Base-by-base conservation (phyloP, 2,797 vertebrate genomes). In the Parauchenoglanis ngamensis region DNA sequence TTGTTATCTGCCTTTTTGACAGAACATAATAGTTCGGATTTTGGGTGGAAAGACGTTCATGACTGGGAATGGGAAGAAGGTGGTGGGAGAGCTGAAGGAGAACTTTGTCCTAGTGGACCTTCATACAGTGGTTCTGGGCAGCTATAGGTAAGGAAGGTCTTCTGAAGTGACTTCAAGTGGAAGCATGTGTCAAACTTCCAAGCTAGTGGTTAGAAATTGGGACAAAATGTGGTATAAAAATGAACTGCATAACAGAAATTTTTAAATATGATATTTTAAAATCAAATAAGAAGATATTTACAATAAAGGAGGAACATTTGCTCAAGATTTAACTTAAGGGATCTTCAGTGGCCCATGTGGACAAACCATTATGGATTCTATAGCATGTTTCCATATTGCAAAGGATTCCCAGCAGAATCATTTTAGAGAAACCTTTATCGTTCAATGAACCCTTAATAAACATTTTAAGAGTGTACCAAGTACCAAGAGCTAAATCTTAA, bases 61-160 rank as follows among this genome's bases (percentile, higher is more conserved):
- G 86, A 96, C 96, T 1, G 94, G 94, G 65, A 88, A 92, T 40
- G 93, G 95, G n/a, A 94, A 91, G 90, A 96, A 93, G 92, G 95
- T 97, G 87, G 94, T 92, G 0, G 97, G 97, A 59, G 93, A 93
- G 4, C 78, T 98, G 91, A 96, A 96, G 89, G 95, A 96, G 86
- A 97, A 96, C 85, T 98, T 98, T 85, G 87, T 97, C 44, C 88
- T 98, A 88, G 93, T 98, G 87, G 97, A 98, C 57, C 93, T 96
- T 40, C 91, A 96, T 75, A 94, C 93, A 0, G 97, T 97, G 88
- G 94, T 98, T 90, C 94, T 97, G 0, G 97, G 97, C 84, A 97
- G 95, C 92, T 98, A 97, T 94, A 97, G 97, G 97, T 98, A 92
- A 52, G 57, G 63, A 21, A 59, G 40, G 63, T 61, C 56, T 61